Evolutionary conservation across 1,140 invertebrate genomes (phyloP), one percentile per base, ranked within the genome.

Genomic region (Dendrolimus punctatus): DNA sequence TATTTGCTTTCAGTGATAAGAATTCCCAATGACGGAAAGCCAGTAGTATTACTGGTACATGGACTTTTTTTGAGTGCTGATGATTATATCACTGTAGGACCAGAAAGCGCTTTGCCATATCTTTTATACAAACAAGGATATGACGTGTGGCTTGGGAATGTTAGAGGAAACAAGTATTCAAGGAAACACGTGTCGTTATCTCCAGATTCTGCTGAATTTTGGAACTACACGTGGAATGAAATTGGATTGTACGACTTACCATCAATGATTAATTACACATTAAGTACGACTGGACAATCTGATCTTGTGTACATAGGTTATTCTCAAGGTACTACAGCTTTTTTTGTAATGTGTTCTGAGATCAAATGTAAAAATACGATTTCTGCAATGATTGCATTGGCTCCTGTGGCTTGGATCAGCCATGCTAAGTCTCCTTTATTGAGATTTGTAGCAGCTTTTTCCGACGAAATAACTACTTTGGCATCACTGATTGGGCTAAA

Each of bases 101-200:
- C 90, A 36, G 79, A 89, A 23, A 91, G 91, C 60, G 87, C 84
- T 4, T 66, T 94, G 9, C 90, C 83, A 4, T 91, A 88, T 63
- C 64, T 88, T 40, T 64, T 92, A 9, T 87, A 90, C 2, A 90
- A 91, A 65, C 60, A 73, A 50, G 91, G 90, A 7, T 92, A 90
- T 60, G 92, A 93, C 62, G 91, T 93, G 4, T 93, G 92, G 92
- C 63, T 92, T 57, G 85, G 90, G 4, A 93, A 93, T 66, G 83
- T 83, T 9, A 77, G 92, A 42, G 92, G 92, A 5, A 93, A 91
- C 55, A 85, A 81, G 41, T 91, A 92, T 62, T 90, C 90, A 0
- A 80, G 78, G 49, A 71, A 80, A 44, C 90, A 91, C 66, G 71
- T 66, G 6, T 70, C 52, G n/a, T 60, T 91, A 4, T 80, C 83